A percentile compares a stretch with the other conserved stretches of the same genome.
Conservation (phyloP, 2,888 invertebrate species). For the Pachydiplax longipennis region DNA sequence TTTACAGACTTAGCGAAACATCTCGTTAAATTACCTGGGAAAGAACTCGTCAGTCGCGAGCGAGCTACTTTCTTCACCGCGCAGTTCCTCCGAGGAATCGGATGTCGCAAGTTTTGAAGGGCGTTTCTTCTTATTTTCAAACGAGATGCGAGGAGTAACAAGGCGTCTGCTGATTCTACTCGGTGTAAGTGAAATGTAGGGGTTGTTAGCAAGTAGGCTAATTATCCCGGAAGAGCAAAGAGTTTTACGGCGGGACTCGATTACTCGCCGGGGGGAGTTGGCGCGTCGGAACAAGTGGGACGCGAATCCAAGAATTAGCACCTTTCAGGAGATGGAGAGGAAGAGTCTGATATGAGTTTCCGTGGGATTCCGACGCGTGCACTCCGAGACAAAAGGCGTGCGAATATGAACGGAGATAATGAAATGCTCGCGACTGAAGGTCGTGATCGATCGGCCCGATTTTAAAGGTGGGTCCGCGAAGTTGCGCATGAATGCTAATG, state of each 20-base stretch:
- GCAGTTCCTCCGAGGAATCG: not conserved
- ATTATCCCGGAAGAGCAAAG: not conserved
- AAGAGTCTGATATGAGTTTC: not conserved
- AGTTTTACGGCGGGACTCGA: not conserved
- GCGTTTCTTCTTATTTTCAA: not conserved
- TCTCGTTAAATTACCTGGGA: slow-evolving; percentile 1
- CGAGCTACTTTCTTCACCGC: not conserved
- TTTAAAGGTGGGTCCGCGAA: no score
- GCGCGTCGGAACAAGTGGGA: not conserved
- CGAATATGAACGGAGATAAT: no score
- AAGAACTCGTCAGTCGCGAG: not conserved
- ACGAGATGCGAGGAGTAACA: not conserved
- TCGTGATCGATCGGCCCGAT: no score
- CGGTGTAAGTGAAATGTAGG: not conserved
- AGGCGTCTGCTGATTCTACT: not conserved
- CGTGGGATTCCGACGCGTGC: no score
- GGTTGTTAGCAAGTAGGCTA: not conserved
- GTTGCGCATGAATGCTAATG: no score
- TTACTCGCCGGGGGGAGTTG: not conserved
- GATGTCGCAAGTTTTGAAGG: not conserved
- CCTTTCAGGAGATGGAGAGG: not conserved
- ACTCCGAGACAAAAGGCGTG: no score
- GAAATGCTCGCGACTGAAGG: no score
- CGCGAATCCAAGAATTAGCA: not conserved
- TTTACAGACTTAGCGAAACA: not conserved